phyloP scores from a whole-genome alignment of 2,888 invertebrate genomes.

The Polydesmus complanatus region DNA sequence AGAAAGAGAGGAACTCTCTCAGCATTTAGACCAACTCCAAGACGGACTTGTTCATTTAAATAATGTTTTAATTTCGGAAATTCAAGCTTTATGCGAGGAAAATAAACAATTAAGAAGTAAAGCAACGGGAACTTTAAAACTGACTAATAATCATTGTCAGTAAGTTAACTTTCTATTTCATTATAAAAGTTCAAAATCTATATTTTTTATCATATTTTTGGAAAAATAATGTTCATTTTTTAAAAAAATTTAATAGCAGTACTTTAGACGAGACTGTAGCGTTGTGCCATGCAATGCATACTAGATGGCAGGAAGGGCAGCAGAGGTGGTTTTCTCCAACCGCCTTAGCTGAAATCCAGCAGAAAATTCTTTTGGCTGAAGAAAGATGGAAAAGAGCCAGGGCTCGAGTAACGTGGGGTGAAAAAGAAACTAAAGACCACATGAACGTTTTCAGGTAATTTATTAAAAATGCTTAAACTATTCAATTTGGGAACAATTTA shows the following conservation, averaged over 20 bases:
- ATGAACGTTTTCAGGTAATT: slow-evolving; percentile 21
- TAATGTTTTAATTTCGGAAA: slow-evolving; percentile 20
- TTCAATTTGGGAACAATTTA: too few relatives aligned
- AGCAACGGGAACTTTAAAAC: neutral
- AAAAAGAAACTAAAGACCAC: slow-evolving; percentile 20
- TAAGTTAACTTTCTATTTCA: neutral
- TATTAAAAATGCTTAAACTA: slow-evolving; percentile 14
- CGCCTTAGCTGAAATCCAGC: slow-evolving; percentile 24
- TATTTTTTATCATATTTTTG: neutral
- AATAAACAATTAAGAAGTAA: slow-evolving; percentile 18
- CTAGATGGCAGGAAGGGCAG: slow-evolving; percentile 23
- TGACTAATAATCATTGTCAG: neutral
- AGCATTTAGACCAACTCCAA: slow-evolving; percentile 23
- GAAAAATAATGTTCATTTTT: neutral
- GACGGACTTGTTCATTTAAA: slow-evolving; percentile 24
- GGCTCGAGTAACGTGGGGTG: slow-evolving; percentile 18
- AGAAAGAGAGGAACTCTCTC: slow-evolving; percentile 29
- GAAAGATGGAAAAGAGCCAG: slow-evolving; percentile 26
- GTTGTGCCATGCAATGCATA: slow-evolving; percentile 22
- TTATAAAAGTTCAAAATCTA: too few relatives aligned
- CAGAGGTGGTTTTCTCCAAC: slow-evolving; percentile 23
- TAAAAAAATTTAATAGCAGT: slow-evolving; percentile 18
- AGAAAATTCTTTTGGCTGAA: slow-evolving; percentile 26
- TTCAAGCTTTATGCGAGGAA: slow-evolving; percentile 19
- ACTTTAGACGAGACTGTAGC: slow-evolving; percentile 21